A percentile compares a stretch with the other conserved stretches of the same genome.
These are phyloP conservation scores for Pipistrellus kuhlii DNA, from an alignment of 2,797 vertebrate species.

Conservation along the genomic window DNA sequence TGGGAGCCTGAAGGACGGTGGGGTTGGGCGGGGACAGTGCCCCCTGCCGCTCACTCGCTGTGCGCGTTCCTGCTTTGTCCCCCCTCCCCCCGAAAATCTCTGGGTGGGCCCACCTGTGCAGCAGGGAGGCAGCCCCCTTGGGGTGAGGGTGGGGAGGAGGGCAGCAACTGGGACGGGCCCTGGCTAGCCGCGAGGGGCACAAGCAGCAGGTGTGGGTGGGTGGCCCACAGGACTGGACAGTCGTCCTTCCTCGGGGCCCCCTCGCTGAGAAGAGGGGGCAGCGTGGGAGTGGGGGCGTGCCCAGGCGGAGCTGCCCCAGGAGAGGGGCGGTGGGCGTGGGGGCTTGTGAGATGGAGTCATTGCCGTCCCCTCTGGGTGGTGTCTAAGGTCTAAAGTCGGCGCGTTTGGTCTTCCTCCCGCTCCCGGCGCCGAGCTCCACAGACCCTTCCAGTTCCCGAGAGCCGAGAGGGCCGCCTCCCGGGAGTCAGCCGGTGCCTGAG, in stretches of 20 bases:
- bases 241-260: too few species aligned
- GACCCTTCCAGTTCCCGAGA: not conserved
- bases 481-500: too few species aligned
- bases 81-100: not conserved
- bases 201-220: not conserved
- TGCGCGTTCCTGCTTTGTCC: too few species aligned
- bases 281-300: not conserved
- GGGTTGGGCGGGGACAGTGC: not conserved
- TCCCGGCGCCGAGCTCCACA: too few species aligned
- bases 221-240: not conserved
- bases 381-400: too few species aligned
- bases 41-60: not conserved
- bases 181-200: not conserved
- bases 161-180: not conserved
- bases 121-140: not conserved
- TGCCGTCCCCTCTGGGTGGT: too few species aligned
- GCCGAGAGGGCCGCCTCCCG: too few species aligned
- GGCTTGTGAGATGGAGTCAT: too few species aligned
- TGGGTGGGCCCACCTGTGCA: not conserved
- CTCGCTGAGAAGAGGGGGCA: not conserved
- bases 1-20: not conserved
- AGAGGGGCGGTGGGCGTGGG: not conserved
- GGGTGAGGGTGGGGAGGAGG: not conserved
- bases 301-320: not conserved
- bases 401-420: too few species aligned